phyloP scores from a whole-genome alignment of 2,888 invertebrate species.

The Trichopoda pennipes region DNA sequence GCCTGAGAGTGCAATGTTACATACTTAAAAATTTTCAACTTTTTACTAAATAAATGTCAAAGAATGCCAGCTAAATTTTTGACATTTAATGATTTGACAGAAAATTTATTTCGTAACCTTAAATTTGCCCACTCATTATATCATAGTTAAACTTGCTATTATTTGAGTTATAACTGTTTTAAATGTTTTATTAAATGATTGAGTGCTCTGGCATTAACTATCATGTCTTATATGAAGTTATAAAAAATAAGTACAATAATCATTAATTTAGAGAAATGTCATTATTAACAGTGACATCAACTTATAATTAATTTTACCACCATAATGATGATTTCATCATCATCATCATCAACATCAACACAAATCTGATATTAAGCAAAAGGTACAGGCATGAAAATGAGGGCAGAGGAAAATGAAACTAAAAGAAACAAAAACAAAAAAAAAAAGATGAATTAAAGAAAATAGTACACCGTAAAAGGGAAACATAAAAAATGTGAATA shows the following conservation, averaged over 20 bases:
- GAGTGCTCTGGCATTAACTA: too few relatives aligned
- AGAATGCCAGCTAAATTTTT: too few relatives aligned
- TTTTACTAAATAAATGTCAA: too few relatives aligned
- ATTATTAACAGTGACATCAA: slow-evolving; percentile 60
- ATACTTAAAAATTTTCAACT: too few relatives aligned
- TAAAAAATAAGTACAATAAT: too few relatives aligned
- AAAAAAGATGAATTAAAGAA: neutral
- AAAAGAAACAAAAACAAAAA: slow-evolving; percentile 7
- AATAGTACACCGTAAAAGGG: neutral
- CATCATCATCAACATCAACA: slow-evolving; percentile 9
- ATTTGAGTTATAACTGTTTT: neutral
- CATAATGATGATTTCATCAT: slow-evolving; percentile 62
- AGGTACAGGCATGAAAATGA: neutral
- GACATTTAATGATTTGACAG: too few relatives aligned
- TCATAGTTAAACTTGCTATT: neutral
- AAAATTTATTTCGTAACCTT: too few relatives aligned
- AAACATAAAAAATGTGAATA: neutral
- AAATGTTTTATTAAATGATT: slow-evolving; percentile 15
- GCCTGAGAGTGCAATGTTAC: too few relatives aligned
- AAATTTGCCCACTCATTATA: neutral
- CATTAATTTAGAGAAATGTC: slow-evolving; percentile 51
- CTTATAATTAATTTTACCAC: slow-evolving; percentile 57
- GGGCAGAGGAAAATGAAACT: slow-evolving; percentile 1
- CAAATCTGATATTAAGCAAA: neutral
- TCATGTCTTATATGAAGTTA: too few relatives aligned